Base-by-base conservation (phyloP, 2,888 invertebrate genomes). In the Acronicta alni region DNA sequence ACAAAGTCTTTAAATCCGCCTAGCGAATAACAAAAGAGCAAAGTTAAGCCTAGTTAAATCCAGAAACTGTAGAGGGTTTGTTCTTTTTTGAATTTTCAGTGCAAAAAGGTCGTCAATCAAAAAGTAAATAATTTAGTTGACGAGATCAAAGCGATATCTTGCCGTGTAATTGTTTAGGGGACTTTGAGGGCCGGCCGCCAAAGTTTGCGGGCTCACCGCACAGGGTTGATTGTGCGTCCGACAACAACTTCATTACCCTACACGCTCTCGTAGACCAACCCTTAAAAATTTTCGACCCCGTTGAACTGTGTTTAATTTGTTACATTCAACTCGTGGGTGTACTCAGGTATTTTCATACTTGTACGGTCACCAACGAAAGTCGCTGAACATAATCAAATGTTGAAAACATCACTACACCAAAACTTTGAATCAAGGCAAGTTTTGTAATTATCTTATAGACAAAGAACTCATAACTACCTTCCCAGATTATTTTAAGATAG, bases 141-240 rank as follows among this genome's bases (percentile, higher is more conserved):
- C 46, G 78, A 80, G 80, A 84, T 86, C 83, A 85, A 86, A 85
- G 84, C 64, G 55, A 71, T 76, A 74, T 76, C 74, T 75, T 69
- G 65, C 60, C 63, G 54, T 67, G 63, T 79, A 68, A 74, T 76
- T 75, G 73, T 73, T 76, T 72, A 63, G 66, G 63, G 59, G 45
- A 52, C 62, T 69, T 66, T 57, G 61, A 45, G 58, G 30, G 47
- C 16, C 14, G 20, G 46, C 38, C 44, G 32, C 44, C 30, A 54
- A 66, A 74, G 72, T 77, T 74, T 59, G 57, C 37, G 42, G 37
- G 20, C 52, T 26, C 48, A 48, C 61, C 71, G 45, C 64, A 65
- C 37, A 12, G 49, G 45, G 63, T 53, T 54, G 69, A 79, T 73
- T 69, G 57, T 69, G 58, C 57, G 59, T 54, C 55, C 37, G 46